Percentiles rank a stretch among this genome's conserved stretches.
phyloP scores from a whole-genome alignment of 2,113 vertebrate species.

The Aphyosemion australe region DNA sequence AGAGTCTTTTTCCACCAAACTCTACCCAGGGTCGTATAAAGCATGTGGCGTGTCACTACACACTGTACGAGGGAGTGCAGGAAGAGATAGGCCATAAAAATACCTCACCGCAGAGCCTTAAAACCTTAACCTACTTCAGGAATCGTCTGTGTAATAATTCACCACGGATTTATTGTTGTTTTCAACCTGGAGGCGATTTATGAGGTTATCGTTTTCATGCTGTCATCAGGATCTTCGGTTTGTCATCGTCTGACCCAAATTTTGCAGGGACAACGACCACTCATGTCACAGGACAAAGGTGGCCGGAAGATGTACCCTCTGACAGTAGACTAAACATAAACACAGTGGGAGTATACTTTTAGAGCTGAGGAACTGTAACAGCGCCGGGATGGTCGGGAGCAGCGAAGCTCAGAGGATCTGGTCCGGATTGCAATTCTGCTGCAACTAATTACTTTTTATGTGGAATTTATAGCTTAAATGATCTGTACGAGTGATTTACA shows the following conservation, averaged over 20 bases:
- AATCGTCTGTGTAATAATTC: slow-evolving; percentile 34
- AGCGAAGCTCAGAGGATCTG: slow-evolving; percentile 34
- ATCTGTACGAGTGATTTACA: neutral
- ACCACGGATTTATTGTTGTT: slow-evolving; percentile 14
- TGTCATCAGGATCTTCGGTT: slow-evolving; percentile 6
- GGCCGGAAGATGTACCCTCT: slow-evolving; percentile 27
- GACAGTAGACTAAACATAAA: slow-evolving; percentile 61
- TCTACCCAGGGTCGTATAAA: slow-evolving; percentile 43
- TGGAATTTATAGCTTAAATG: slow-evolving; percentile 12
- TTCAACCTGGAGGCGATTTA: slow-evolving; percentile 4
- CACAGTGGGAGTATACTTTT: slow-evolving; percentile 46
- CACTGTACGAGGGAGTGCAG: slow-evolving; percentile 9
- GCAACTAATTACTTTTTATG: slow-evolving; percentile 41
- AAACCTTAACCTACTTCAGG: slow-evolving; percentile 29
- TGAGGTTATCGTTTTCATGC: neutral
- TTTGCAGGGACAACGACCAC: neutral
- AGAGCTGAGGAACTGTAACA: slow-evolving; percentile 16
- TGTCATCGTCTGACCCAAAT: slow-evolving; percentile 14
- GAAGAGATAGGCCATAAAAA: slow-evolving; percentile 46
- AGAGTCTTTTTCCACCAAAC: slow-evolving; percentile 47
- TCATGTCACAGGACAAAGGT: slow-evolving; percentile 2
- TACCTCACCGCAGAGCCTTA: slow-evolving; percentile 8
- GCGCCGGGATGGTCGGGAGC: slow-evolving; percentile 24
- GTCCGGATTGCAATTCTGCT: slow-evolving; percentile 23
- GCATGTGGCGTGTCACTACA: slow-evolving; percentile 23